These are phyloP conservation scores for Odontocerum albicorne DNA, from an alignment of 2,888 invertebrate genomes.

Conservation along the genomic window DNA sequence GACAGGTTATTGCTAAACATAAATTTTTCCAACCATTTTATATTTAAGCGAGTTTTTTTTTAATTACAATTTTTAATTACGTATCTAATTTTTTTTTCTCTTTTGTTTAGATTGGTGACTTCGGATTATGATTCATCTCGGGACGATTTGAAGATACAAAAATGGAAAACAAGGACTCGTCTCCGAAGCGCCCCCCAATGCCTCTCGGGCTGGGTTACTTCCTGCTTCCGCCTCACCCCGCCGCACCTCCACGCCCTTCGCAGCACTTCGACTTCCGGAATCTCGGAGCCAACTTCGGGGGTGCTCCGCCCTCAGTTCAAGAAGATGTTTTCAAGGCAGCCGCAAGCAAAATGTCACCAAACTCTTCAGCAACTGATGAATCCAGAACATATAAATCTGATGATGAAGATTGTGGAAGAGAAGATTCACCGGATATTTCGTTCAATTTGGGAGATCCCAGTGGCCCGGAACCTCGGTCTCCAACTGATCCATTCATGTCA, in stretches of 20 bases:
- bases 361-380: conserved; percentile 34
- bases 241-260: conserved; percentile 74
- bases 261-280: conserved; percentile 87
- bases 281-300: conserved; percentile 66
- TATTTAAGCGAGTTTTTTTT: not conserved
- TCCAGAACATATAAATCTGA: conserved; percentile 39
- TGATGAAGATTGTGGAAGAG: conserved; percentile 43
- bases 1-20: not conserved
- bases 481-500: conserved; percentile 44
- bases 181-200: conserved; percentile 50
- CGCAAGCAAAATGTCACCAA: conserved; percentile 33
- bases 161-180: conserved; percentile 55
- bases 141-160: conserved; percentile 41
- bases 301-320: conserved; percentile 45
- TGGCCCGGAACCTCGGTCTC: conserved; percentile 46
- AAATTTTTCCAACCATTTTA: not conserved
- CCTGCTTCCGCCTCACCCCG: conserved; percentile 56
- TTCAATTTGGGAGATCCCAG: conserved; percentile 40
- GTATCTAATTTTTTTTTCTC: not conserved
- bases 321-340: conserved; percentile 23
- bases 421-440: conserved; percentile 40
- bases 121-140: not conserved
- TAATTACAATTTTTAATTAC: not conserved
- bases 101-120: not conserved
- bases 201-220: conserved; percentile 57